These are phyloP conservation scores for Amblyopsis hoosieri DNA, from an alignment of 2,797 vertebrate genomes.

Conservation along the genomic window DNA sequence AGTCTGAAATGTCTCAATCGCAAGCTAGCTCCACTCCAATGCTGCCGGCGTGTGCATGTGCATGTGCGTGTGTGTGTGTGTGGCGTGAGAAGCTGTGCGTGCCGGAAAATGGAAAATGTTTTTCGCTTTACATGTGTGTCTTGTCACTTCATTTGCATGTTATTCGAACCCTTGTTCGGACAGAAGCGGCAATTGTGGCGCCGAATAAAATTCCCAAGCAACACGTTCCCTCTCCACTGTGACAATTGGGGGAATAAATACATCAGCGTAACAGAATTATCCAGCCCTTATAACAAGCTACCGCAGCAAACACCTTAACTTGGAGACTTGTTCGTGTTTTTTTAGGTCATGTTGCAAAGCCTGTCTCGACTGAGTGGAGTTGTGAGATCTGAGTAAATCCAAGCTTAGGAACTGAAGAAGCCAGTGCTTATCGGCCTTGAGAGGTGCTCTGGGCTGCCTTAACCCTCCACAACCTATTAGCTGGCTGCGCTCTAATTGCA, in stretches of 20 bases:
- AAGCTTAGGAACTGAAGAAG: constrained; percentile 72
- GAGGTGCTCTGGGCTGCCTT: constrained; percentile 60
- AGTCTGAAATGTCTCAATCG: constrained; percentile 75
- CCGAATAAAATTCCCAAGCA: constrained; percentile 25
- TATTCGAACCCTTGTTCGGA: constrained; percentile 27
- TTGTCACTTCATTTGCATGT: constrained; percentile 44
- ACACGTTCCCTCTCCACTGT: constrained; percentile 4
- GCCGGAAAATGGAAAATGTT: constrained; percentile 27
- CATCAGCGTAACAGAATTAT: background rate
- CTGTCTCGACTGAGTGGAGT: constrained; percentile 44
- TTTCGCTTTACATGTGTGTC: constrained; percentile 30
- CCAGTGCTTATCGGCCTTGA: constrained; percentile 71
- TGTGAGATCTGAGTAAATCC: constrained; percentile 65
- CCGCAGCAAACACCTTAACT: constrained; percentile 13
- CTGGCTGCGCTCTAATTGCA: constrained; percentile 70
- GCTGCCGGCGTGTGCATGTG: constrained; percentile 24
- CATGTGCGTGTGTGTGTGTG: constrained; percentile 10
- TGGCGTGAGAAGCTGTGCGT: constrained; percentile 11
- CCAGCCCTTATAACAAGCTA: constrained; percentile 22
- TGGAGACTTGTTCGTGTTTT: constrained; percentile 28
- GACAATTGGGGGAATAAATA: background rate
- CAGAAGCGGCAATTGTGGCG: background rate
- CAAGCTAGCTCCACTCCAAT: constrained; percentile 43
- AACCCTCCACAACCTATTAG: constrained; percentile 69
- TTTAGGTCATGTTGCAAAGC: constrained; percentile 67